Percentiles rank a stretch among this genome's conserved stretches.
Conservation (phyloP, 92 coral and sea anemone genomes). For the Heliopora coerulea region DNA sequence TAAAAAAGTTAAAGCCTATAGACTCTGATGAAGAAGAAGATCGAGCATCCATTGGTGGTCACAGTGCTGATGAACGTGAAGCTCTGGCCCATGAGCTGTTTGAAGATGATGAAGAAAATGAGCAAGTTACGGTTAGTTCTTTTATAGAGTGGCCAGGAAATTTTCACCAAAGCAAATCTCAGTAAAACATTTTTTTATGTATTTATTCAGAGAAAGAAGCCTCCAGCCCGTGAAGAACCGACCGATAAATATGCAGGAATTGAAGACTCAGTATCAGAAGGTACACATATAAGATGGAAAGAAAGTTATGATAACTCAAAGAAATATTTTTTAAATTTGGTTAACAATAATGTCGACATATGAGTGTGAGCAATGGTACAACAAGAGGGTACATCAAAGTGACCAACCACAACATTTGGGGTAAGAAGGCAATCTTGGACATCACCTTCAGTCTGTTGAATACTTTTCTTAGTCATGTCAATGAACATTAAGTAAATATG, state of each 20-base stretch:
- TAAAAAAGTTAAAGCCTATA: conserved; percentile 79
- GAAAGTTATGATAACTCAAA: too few species aligned
- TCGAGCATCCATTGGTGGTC: conserved; percentile 57
- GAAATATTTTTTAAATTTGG: too few species aligned
- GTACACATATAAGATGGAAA: too few species aligned
- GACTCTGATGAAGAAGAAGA: conserved; percentile 94
- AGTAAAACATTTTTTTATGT: conserved; percentile 14
- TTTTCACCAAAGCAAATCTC: background rate
- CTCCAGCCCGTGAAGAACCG: conserved; percentile 54
- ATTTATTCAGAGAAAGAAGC: conserved; percentile 17
- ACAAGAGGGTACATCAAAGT: too few species aligned
- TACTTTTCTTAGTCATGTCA: too few species aligned
- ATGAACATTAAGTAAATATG: too few species aligned
- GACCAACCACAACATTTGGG: too few species aligned
- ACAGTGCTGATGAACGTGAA: conserved; percentile 70
- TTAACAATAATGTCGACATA: too few species aligned
- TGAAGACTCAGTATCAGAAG: conserved; percentile 95
- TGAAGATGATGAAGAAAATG: conserved; percentile 81
- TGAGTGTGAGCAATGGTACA: too few species aligned
- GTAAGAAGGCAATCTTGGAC: too few species aligned
- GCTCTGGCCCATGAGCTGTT: conserved; percentile 83
- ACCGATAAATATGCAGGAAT: conserved; percentile 78
- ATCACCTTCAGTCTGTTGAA: too few species aligned
- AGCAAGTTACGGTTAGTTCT: conserved; percentile 47
- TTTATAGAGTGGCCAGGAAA: background rate